Base-by-base conservation (phyloP, 2,888 invertebrate genomes). In the Taenaris catops region DNA sequence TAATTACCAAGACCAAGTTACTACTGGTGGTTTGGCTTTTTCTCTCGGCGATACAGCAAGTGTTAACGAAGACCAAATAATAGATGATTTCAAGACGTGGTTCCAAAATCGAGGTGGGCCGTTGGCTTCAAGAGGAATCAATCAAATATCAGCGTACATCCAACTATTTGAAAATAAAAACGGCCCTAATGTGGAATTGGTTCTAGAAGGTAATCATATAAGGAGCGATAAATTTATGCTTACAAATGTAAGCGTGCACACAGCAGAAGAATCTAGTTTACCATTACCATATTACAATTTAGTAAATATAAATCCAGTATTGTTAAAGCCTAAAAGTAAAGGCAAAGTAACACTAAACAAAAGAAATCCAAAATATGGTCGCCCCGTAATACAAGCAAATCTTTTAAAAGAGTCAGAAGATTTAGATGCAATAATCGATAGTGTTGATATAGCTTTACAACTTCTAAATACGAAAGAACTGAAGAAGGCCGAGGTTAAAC, bases 171-270 rank as follows among this genome's bases (percentile, higher is more conserved):
- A 84, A 55, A 71, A 72, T 40, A 65, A 67, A 31, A 79, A 72
- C 37, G 83, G 79, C 1, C 86, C 87, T 2, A 83, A 87, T 44
- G 62, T 86, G 12, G 86, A 87, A 51, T 44, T 83, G 9, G 55
- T 71, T 27, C 66, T 84, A 41, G 75, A 78, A 63, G 86, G 86
- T 25, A 86, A 86, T 46, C 83, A 65, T 47, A 58, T 86, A 16
- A 65, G 86, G 61, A 86, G 76, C 45, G 86, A 86, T 48, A 86
- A 86, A 45, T 86, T 84, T 45, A 70, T 84, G 69, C 55, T 86
- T 0, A 83, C 75, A 16, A 86, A 86, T 33, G 57, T 86, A 3
- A 81, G 71, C 53, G 78, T 86, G 0, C 69, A 70, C 12, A 56
- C 61, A 7, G 71, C 75, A 1, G 86, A 86, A 54, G 86, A 86